Percentiles rank a stretch among this genome's conserved stretches.
phyloP scores from a whole-genome alignment of 2,888 invertebrate genomes.

The Nomada ruficornis region DNA sequence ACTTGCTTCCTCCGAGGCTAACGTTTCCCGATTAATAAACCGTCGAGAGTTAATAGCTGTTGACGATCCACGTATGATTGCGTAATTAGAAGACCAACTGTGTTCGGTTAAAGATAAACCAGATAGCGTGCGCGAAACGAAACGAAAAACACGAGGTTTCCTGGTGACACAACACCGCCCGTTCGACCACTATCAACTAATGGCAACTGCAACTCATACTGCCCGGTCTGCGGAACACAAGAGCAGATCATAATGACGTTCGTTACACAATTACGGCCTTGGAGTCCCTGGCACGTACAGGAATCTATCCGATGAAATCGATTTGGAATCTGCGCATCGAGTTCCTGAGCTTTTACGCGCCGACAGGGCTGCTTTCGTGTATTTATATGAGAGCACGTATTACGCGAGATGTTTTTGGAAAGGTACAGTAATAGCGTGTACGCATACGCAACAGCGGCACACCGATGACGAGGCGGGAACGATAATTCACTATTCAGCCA shows the following conservation, averaged over 20 bases:
- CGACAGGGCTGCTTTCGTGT: too few relatives aligned
- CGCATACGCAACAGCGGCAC: constrained; percentile 14
- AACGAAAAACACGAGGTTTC: not conserved
- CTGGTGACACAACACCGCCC: not conserved
- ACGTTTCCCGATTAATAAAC: constrained; percentile 45
- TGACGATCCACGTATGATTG: constrained; percentile 23
- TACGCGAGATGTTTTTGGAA: constrained; percentile 5
- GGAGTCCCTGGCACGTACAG: constrained; percentile 41
- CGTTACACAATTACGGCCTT: constrained; percentile 69
- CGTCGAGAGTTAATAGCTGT: constrained; percentile 33
- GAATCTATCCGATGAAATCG: constrained; percentile 56
- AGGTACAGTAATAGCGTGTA: constrained; percentile 11
- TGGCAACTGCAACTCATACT: constrained; percentile 51
- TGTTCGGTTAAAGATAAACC: constrained; percentile 19
- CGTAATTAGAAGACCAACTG: constrained; percentile 23
- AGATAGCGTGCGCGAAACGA: not conserved
- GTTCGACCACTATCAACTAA: not conserved
- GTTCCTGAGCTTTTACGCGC: not conserved
- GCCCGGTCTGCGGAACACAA: not conserved
- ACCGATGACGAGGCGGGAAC: not conserved
- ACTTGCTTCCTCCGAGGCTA: constrained; percentile 14
- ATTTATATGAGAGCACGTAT: too few relatives aligned
- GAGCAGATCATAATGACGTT: constrained; percentile 12
- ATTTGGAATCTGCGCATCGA: constrained; percentile 38
- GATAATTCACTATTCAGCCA: constrained; percentile 3